Percentiles rank a stretch among this genome's conserved stretches.
Conservation (phyloP, 2,888 invertebrate species). For the Trissolcus brochymenae region DNA sequence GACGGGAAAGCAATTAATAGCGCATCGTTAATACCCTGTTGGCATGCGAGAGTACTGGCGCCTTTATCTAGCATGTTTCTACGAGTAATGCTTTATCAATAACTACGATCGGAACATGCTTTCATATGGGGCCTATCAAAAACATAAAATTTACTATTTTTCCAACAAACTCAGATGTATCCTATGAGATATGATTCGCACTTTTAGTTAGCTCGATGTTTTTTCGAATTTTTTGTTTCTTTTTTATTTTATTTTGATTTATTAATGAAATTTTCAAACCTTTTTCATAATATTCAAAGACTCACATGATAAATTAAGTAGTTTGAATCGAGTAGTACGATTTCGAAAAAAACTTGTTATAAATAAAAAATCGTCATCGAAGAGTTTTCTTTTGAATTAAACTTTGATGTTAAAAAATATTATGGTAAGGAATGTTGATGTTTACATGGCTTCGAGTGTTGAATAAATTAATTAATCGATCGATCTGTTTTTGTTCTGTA, state of each 20-base stretch:
- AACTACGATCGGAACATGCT: constrained; percentile 38
- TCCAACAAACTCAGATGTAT: constrained; percentile 30
- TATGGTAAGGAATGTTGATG: not conserved
- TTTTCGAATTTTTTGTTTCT: too few species aligned
- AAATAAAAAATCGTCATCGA: too few species aligned
- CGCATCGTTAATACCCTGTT: constrained; percentile 69
- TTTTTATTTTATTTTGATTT: too few species aligned
- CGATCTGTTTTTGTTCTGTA: not conserved
- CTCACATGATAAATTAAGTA: too few species aligned
- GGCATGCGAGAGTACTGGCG: constrained; percentile 67
- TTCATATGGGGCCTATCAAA: constrained; percentile 32
- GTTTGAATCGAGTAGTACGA: too few species aligned
- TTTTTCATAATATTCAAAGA: too few species aligned
- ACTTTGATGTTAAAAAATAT: not conserved
- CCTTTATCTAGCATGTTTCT: constrained; percentile 63
- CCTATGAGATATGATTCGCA: constrained; percentile 9
- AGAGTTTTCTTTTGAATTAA: too few species aligned
- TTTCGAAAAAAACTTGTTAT: too few species aligned
- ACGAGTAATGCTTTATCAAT: constrained; percentile 49
- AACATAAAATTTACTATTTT: constrained; percentile 33
- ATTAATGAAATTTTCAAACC: too few species aligned
- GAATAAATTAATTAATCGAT: constrained; percentile 5
- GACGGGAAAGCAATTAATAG: constrained; percentile 71
- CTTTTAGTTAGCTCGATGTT: too few species aligned
- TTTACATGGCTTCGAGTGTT: constrained; percentile 6